These are phyloP conservation scores for Gastrophysa polygoni DNA, from an alignment of 2,888 invertebrate species.

Conservation along the genomic window DNA sequence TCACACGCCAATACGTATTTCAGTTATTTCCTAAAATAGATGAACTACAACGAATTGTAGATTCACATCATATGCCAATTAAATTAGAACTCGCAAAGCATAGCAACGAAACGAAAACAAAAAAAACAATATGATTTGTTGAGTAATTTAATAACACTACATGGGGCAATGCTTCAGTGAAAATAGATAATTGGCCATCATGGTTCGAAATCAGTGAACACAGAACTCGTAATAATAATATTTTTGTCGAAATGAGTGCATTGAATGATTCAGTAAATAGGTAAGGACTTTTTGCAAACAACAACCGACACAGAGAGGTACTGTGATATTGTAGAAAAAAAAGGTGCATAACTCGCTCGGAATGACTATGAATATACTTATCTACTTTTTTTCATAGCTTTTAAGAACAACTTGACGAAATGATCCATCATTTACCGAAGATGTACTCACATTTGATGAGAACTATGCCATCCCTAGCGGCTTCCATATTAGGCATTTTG, in stretches of 20 bases:
- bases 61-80: slow-evolving; percentile 14
- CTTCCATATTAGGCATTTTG: slow-evolving; percentile 62
- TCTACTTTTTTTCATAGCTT: too few relatives aligned
- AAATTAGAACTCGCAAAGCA: slow-evolving; percentile 14
- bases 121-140: slow-evolving; percentile 13
- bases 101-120: slow-evolving; percentile 11
- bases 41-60: slow-evolving; percentile 5
- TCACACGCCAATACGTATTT: neutral
- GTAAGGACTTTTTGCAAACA: neutral
- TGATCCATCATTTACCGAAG: neutral
- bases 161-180: slow-evolving; percentile 20
- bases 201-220: neutral
- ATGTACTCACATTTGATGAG: slow-evolving; percentile 74
- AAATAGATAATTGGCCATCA: slow-evolving; percentile 8
- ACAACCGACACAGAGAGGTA: neutral
- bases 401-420: neutral
- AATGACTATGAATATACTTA: too few relatives aligned
- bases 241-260: neutral
- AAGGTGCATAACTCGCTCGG: too few relatives aligned
- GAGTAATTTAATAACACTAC: slow-evolving; percentile 20
- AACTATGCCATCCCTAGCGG: slow-evolving; percentile 73
- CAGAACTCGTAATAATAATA: neutral
- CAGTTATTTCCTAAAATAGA: slow-evolving; percentile 15
- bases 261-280: too few relatives aligned
- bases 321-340: too few relatives aligned